These are phyloP conservation scores for Lamprologus tigripictilis DNA, from an alignment of 2,113 vertebrate species.

Conservation along the genomic window DNA sequence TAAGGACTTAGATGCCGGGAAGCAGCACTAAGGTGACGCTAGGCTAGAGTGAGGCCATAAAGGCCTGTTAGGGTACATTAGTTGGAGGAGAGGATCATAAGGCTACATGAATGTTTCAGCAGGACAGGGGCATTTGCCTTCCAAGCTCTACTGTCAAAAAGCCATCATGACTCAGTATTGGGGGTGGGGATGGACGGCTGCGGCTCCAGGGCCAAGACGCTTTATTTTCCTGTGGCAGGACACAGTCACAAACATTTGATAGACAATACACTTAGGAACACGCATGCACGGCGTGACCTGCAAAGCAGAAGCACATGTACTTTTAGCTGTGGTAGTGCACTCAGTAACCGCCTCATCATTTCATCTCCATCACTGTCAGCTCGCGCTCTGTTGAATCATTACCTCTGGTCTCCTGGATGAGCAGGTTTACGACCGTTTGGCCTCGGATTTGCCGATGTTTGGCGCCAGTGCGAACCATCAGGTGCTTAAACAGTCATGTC, in stretches of 20 bases:
- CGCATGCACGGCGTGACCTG: not conserved
- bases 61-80: conserved; percentile 72
- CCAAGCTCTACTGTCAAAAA: conserved; percentile 52
- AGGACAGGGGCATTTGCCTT: conserved; percentile 43
- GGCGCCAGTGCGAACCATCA: conserved; percentile 13
- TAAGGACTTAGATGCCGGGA: conserved; percentile 67
- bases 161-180: conserved; percentile 47
- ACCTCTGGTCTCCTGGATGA: not conserved
- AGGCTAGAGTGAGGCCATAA: conserved; percentile 65
- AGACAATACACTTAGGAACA: not conserved
- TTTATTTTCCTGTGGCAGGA: conserved; percentile 8
- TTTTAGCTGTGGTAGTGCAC: conserved; percentile 39
- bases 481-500: conserved; percentile 54
- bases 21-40: conserved; percentile 63
- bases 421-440: conserved; percentile 15
- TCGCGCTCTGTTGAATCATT: not conserved
- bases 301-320: not conserved
- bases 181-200: not conserved
- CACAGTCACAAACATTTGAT: not conserved
- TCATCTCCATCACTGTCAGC: conserved; percentile 33
- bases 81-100: conserved; percentile 64
- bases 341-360: conserved; percentile 3
- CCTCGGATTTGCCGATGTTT: not conserved
- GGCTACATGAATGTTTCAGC: conserved; percentile 72
- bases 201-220: conserved; percentile 13